These are phyloP conservation scores for Diorhabda carinulata DNA, from an alignment of 1,140 invertebrate genomes.

Conservation along the genomic window DNA sequence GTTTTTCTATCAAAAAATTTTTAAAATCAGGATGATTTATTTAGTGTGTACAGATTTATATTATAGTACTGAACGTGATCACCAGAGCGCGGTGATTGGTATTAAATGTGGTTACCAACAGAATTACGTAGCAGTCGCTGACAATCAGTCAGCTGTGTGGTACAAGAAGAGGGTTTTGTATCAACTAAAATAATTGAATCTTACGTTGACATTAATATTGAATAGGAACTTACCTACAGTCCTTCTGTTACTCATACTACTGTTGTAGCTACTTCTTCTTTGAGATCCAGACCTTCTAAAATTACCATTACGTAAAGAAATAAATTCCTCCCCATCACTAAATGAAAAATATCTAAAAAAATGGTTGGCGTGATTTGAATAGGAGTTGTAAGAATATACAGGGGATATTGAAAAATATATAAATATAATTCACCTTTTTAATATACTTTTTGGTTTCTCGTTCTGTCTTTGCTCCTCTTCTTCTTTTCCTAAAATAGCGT, in stretches of 20 bases:
- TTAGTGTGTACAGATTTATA: no score
- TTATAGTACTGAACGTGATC: no score
- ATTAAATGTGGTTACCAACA: no score
- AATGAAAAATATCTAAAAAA: slow-evolving; percentile 27
- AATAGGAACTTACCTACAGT: slow-evolving; percentile 32
- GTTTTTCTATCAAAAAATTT: no score
- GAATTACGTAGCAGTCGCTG: no score
- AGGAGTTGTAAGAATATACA: no score
- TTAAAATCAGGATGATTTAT: no score
- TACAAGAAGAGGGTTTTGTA: no score
- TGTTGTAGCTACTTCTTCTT: slow-evolving; percentile 15
- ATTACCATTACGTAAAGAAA: slow-evolving; percentile 15
- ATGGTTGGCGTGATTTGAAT: not conserved
- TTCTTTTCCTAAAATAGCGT: slow-evolving; percentile 63
- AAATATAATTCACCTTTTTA: slow-evolving; percentile 23
- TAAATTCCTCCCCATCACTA: slow-evolving; percentile 27
- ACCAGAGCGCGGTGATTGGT: no score
- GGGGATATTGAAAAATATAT: not conserved
- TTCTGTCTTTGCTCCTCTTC: slow-evolving; percentile 36
- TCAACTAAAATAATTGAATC: no score
- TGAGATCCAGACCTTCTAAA: slow-evolving; percentile 18
- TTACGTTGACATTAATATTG: no score
- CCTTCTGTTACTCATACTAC: slow-evolving; percentile 11
- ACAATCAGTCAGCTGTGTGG: no score
- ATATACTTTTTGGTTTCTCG: slow-evolving; percentile 34